Evolutionary conservation across 92 coral and sea anemone species (phyloP), one percentile per base, ranked within the genome.

Genomic region (Meandrina meandrites): DNA sequence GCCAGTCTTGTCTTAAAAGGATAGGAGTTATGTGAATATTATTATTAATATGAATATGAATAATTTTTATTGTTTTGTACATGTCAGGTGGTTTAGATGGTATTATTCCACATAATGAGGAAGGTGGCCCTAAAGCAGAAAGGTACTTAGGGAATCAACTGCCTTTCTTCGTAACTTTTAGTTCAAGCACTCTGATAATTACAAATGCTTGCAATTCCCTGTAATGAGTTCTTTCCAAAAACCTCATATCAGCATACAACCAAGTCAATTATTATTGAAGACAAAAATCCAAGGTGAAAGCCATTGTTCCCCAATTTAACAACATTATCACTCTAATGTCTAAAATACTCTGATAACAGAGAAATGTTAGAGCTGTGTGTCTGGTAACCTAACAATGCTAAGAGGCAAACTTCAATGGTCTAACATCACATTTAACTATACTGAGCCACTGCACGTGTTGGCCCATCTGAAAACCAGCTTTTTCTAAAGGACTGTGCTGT

Each of bases 21-120:
- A 15, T 0, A 54, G 16, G 3, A 1, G 8, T 15, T 54, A 17
- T 27, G 71, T 27, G 71, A 66, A 11, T 27, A 12, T n/a, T n/a
- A n/a, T n/a, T 10, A 11, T 13, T 4, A 66, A 10, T 62, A 24
- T 4, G 2, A 24, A 66, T 11, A 27, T 27, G 71, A 8, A 28
- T 1, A 27, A 66, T 4, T 18, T 35, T 19, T 2, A 35, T 71
- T 73, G 50, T 6, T 18, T 71, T 17, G 34, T 58, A 18, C 48
- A 30, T 69, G 1, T 12, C 48, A 83, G 87, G 71, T 74, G 87
- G 30, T n/a, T 37, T 13, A 36, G 79, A 72, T 73, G 72, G n/a
- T 57, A 72, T 50, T 34, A 27, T 45, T 18, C 37, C 40, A 48
- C n/a, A 12, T 19, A n/a, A 40, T 42, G 79, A 28, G 11, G 80